Evolutionary conservation across 2,113 vertebrate species (phyloP).

Genomic region (Lanius collurio): DNA sequence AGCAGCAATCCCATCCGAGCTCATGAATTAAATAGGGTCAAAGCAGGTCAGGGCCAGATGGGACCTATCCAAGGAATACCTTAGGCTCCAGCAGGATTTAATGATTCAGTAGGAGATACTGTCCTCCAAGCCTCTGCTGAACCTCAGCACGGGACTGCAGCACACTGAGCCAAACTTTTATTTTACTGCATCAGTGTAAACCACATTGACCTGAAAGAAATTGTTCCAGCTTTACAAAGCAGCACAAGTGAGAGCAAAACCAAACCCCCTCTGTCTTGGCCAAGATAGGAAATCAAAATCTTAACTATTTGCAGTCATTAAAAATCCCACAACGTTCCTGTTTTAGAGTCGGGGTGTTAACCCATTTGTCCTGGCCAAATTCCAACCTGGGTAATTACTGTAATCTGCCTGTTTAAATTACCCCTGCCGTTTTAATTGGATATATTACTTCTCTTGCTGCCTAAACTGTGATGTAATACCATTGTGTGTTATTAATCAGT

Average conservation of each 20-base stretch:
- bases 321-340: constrained; percentile 42
- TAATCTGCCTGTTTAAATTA: constrained; percentile 73
- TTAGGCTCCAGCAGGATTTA: neutral
- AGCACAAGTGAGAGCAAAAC: neutral
- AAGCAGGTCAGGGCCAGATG: constrained; percentile 3
- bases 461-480: constrained; percentile 64
- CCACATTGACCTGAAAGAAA: neutral
- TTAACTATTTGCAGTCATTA: constrained; percentile 47
- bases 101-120: neutral
- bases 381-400: constrained; percentile 69
- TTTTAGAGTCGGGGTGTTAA: constrained; percentile 57
- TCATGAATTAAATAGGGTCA: neutral
- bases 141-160: neutral
- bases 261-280: neutral
- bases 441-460: constrained; percentile 63
- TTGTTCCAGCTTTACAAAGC: neutral
- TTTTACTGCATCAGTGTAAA: neutral
- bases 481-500: constrained; percentile 66
- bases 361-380: constrained; percentile 66
- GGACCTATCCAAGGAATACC: constrained; percentile 1
- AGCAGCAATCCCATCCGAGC: constrained; percentile 1
- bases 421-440: constrained; percentile 72
- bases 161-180: neutral
- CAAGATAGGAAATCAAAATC: constrained; percentile 22
- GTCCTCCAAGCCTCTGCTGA: neutral